Evolutionary conservation across 2,888 invertebrate species (phyloP).

Genomic region (Patella pellucida): DNA sequence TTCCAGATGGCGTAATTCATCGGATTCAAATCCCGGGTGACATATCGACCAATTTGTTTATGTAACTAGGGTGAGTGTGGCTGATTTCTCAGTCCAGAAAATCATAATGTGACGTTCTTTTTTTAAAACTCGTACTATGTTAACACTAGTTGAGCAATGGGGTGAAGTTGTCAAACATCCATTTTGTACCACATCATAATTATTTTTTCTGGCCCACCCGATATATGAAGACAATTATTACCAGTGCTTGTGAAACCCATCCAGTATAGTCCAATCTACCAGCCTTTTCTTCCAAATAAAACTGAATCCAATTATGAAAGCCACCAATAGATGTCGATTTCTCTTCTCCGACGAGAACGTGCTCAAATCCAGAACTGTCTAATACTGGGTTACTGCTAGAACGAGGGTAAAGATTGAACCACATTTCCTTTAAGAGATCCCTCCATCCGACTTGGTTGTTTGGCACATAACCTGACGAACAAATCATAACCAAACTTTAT

Average conservation of each 20-base stretch:
- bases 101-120: no score
- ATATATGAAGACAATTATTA: not conserved
- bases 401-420: constrained; percentile 78
- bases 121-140: no score
- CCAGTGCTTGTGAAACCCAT: constrained; percentile 36
- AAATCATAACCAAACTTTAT: no score
- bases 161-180: no score
- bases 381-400: constrained; percentile 81
- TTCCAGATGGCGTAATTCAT: no score
- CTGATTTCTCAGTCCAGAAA: no score
- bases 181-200: no score
- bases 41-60: no score
- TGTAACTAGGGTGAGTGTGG: no score
- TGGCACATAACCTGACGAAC: constrained; percentile 17
- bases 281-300: constrained; percentile 80
- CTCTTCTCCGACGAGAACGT: constrained; percentile 88
- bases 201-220: no score
- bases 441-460: constrained; percentile 49
- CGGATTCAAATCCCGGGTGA: no score
- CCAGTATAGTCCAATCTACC: constrained; percentile 44
- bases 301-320: constrained; percentile 92
- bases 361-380: constrained; percentile 93
- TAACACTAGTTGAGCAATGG: no score
- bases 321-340: constrained; percentile 78
- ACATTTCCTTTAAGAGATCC: constrained; percentile 69